Base-by-base conservation (phyloP, 2,113 vertebrate genomes). In the Aldabrachelys gigantea region DNA sequence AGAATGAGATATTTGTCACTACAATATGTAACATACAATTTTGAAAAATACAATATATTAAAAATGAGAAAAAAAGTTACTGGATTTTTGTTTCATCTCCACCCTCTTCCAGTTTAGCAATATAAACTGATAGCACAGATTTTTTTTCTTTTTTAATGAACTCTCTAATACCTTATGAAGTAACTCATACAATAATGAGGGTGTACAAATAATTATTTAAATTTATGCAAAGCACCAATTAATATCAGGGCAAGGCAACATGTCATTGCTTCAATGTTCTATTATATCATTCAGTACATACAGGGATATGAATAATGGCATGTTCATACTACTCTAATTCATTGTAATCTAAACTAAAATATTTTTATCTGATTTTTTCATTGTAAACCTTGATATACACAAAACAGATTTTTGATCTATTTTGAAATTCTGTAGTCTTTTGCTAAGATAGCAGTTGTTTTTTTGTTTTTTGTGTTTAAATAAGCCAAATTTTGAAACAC, bases 11-110 rank as follows among this genome's bases (percentile, higher is more conserved):
- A 19, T 76, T 81, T 84, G 47, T 84, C 85, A 44, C 14, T 65
- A 50, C 8, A 47, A 3, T 8, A 4, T n/a, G 2, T 44, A 22
- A 75, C 0, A 5, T 10, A 11, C 3, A 44, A 47, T 76, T 13
- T 7, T 47, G 4, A 0, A 19, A 88, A 11, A 81, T 56, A 72
- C 10, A 47, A 21, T 47, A 47, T 47, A 78, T 27, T 17, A 22
- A 56, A 82, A 80, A 80, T 3, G 10, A 35, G 54, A 90, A 19
- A 52, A 65, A 65, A 35, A 44, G 50, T 47, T 24, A 21, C 22
- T 31, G 10, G 2, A n/a, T 80, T 2, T 57, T 57, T 76, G 62
- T 72, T 52, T 53, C 6, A 5, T 31, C 3, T 53, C n/a, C n/a
- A 9, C 8, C 38, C 17, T 6, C 35, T 72, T 72, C n/a, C n/a